Evolutionary conservation across 2,888 invertebrate species (phyloP).

Genomic region (Dione juno): DNA sequence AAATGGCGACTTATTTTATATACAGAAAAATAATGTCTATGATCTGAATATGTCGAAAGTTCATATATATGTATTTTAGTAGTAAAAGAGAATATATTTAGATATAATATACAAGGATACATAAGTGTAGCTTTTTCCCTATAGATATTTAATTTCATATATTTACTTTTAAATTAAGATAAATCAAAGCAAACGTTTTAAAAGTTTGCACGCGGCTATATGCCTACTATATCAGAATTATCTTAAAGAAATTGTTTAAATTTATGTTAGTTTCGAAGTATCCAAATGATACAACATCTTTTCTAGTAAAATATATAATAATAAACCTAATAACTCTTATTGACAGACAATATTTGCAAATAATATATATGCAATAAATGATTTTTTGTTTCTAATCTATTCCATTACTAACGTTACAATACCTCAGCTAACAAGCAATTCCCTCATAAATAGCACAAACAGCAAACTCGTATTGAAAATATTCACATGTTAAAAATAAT

Average conservation of each 20-base stretch:
- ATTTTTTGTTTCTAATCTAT: background rate
- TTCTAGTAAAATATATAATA: background rate
- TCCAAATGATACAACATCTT: background rate
- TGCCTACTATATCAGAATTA: too few relatives aligned
- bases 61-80: background rate
- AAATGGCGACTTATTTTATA: conserved; percentile 21
- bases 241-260: too few relatives aligned
- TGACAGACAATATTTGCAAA: too few relatives aligned
- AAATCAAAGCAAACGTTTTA: too few relatives aligned
- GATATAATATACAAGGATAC: background rate
- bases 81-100: background rate
- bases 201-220: too few relatives aligned
- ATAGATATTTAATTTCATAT: background rate
- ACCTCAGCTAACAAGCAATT: conserved; percentile 49
- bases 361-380: too few relatives aligned
- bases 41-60: background rate
- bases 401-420: conserved; percentile 27
- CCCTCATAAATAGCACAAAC: conserved; percentile 65
- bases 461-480: conserved; percentile 72
- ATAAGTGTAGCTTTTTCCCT: background rate
- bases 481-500: conserved; percentile 75
- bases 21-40: conserved; percentile 23
- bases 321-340: too few relatives aligned
- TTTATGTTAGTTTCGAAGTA: too few relatives aligned
- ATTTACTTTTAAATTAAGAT: too few relatives aligned